Conservation (phyloP, 2,113 vertebrate genomes). For the Poicephalus meyeri region DNA sequence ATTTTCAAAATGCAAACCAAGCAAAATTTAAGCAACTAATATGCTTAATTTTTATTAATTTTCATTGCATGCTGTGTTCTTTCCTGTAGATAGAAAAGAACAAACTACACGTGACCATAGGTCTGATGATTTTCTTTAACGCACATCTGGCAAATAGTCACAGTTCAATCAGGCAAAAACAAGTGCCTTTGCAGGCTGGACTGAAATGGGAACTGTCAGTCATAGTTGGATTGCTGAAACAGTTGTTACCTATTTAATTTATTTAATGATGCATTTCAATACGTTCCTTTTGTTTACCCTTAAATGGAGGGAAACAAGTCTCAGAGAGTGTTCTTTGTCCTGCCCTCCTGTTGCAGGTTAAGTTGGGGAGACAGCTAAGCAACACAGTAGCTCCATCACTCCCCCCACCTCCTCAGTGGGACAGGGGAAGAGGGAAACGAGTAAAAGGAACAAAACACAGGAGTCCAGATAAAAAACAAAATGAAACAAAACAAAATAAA, state of each 20-base stretch:
- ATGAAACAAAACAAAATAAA: neutral
- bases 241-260: neutral
- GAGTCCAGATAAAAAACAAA: neutral
- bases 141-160: neutral
- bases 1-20: neutral
- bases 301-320: neutral
- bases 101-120: fast-evolving
- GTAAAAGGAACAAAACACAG: neutral
- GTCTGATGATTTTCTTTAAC: neutral
- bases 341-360: fast-evolving
- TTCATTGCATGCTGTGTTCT: neutral
- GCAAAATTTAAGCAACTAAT: neutral
- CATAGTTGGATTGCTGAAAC: neutral
- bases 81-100: neutral
- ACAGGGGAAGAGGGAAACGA: neutral
- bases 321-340: neutral
- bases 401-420: fast-evolving
- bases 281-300: neutral
- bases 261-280: neutral
- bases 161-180: neutral
- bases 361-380: neutral
- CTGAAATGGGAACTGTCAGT: neutral
- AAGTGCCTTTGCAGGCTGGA: neutral
- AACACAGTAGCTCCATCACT: fast-evolving
- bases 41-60: neutral